Evolutionary conservation across 2,113 vertebrate genomes (phyloP).

Genomic region (Lasiurus cinereus): DNA sequence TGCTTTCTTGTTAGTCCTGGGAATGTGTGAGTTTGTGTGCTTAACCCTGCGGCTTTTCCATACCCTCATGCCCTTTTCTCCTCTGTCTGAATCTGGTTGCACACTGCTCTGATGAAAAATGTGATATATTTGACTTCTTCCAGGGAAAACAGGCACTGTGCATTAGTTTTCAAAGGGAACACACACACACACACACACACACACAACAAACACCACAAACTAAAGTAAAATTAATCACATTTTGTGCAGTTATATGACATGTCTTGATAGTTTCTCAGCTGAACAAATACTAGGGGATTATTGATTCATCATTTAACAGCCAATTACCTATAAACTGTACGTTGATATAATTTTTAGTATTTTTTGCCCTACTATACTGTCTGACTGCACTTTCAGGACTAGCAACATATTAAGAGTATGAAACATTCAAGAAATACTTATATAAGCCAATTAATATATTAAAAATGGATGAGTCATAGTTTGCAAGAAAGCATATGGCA

Average conservation of each 20-base stretch:
- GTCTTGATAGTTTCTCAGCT: neutral
- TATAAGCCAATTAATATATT: neutral
- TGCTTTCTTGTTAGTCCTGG: neutral
- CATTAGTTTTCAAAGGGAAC: neutral
- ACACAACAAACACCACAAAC: neutral
- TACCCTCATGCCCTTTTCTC: neutral
- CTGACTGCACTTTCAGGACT: neutral
- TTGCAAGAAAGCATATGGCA: neutral
- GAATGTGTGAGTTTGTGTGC: neutral
- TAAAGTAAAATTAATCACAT: neutral
- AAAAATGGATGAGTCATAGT: neutral
- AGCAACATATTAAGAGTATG: neutral
- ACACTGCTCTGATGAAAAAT: neutral
- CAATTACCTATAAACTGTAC: neutral
- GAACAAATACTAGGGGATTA: neutral
- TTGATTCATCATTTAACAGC: neutral
- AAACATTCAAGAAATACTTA: neutral
- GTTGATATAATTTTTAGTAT: neutral
- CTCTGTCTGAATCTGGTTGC: neutral
- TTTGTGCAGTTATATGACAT: neutral
- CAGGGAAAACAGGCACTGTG: neutral
- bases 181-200: neutral
- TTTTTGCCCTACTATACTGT: neutral
- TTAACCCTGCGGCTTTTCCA: constrained; percentile 28
- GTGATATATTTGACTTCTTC: neutral